Evolutionary conservation across 2,888 invertebrate species (phyloP), one percentile per base, ranked within the genome.

Genomic region (Diploptera punctata): DNA sequence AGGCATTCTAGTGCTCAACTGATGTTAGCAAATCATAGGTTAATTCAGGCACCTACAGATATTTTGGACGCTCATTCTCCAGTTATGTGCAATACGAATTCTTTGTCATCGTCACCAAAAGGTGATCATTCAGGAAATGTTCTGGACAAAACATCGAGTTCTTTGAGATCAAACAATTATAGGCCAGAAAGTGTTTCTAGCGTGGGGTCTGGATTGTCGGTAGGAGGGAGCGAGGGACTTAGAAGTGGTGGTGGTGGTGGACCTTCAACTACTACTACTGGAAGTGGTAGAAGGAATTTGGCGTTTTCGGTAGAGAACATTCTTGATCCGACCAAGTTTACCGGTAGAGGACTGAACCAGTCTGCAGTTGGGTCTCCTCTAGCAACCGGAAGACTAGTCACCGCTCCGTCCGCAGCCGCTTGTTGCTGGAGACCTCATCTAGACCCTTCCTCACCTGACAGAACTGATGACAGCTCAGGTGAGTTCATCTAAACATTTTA

Each of bases 241-340:
- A n/a, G n/a, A n/a, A n/a, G n/a, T n/a, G n/a, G n/a, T n/a, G 33
- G 33, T 21, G 65, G 44, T 29, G 65, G 65, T n/a, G 65, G 65
- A 9, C 49, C 24, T 21, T 71, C 68, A 13, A 38, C 62, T 3
- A 67, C 31, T n/a, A 73, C 71, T 16, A 57, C 54, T 16, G 47
- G 72, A 18, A 44, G 67, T n/a, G 67, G 70, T 7, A 84, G 89
- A 67, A 83, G 91, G 78, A 90, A 88, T 77, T 87, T 95, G 76
- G 93, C 95, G 19, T 95, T 95, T 83, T 94, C 94, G 4, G 95
- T 95, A 24, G 95, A 95, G 84, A 95, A 95, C 80, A 95, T 95
- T 76, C 84, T 95, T 77, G 95, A 95, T 83, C 95, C 95, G 3
- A 95, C 91, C 79, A 95, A 95, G 84, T 95, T 95, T 82, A 95